Evolutionary conservation across 2,888 invertebrate genomes (phyloP), one percentile per base, ranked within the genome.

Genomic region (Calephelis perditalis): DNA sequence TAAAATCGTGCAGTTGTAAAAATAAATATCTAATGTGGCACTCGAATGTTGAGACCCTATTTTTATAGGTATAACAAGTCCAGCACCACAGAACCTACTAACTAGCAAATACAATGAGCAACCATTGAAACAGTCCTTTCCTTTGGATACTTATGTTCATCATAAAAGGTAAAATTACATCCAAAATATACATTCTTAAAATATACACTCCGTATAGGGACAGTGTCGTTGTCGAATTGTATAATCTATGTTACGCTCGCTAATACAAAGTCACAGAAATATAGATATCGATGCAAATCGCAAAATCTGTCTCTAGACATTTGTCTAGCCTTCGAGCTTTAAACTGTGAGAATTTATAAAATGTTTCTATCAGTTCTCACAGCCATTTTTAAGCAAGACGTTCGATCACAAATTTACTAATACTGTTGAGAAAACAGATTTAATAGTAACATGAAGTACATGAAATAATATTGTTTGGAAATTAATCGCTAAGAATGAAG

Each of bases 21-120:
- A 77, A 84, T 84, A 82, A 84, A 88, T 80, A 83, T 80, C 82
- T 84, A 70, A 74, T 79, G 86, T 86, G 87, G 87, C 86, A 84
- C 86, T 81, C 76, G 75, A 77, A 77, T 40, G 55, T n/a, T 36
- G 35, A n/a, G 54, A 45, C 11, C 55, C 26, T 35, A 52, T 26
- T 15, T 6, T 49, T 35, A 10, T 35, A 62, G 65, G 66, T 63
- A 63, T 62, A 64, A 57, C 71, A 72, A 66, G 76, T 71, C 79
- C 78, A 86, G 87, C 88, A 86, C 88, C 87, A 84, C 85, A 73
- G 74, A 76, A 80, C 76, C 79, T 83, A 85, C 78, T 75, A 78
- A 76, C 82, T 84, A 72, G 82, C 78, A 72, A 79, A 77, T 79
- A 81, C 84, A 87, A 80, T 89, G 90, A 90, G 90, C 90, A 89